Evolutionary conservation across 1,140 invertebrate genomes (phyloP).

Genomic region (Zaprionus ornatus): DNA sequence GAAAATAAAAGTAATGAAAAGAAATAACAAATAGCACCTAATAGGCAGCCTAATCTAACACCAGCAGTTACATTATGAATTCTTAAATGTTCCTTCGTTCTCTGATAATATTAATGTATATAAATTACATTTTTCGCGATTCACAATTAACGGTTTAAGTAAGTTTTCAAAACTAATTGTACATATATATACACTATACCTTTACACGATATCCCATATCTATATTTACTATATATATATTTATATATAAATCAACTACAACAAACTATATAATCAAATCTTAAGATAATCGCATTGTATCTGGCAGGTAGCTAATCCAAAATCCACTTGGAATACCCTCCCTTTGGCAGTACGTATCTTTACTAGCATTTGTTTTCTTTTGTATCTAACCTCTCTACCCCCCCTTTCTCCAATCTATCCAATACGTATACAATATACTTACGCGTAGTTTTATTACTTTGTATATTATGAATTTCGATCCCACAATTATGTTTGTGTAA

Average conservation of each 20-base stretch:
- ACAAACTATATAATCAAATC: conserved; percentile 23
- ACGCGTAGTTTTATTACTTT: conserved; percentile 58
- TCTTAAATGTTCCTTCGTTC: conserved; percentile 78
- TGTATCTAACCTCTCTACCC: conserved; percentile 51
- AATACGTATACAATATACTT: conserved; percentile 48
- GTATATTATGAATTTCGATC: conserved; percentile 63
- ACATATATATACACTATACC: conserved; percentile 44
- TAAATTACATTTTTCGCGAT: conserved; percentile 56
- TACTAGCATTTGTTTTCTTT: conserved; percentile 39
- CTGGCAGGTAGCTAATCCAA: conserved; percentile 19
- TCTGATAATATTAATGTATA: conserved; percentile 66
- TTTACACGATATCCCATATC: conserved; percentile 22
- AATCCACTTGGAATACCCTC: conserved; percentile 15
- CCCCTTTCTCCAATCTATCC: conserved; percentile 28
- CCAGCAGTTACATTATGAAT: conserved; percentile 61
- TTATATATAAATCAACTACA: conserved; percentile 25
- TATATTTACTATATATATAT: conserved; percentile 24
- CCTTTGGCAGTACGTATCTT: conserved; percentile 29
- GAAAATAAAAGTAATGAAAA: neutral
- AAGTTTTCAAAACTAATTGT: conserved; percentile 80
- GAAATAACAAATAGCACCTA: neutral
- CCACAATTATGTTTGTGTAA: conserved; percentile 58
- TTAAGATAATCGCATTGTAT: conserved; percentile 35
- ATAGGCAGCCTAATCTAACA: conserved; percentile 18
- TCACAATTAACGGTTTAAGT: conserved; percentile 64